Evolutionary conservation across 2,797 vertebrate species (phyloP).

Genomic region (Avahi laniger): DNA sequence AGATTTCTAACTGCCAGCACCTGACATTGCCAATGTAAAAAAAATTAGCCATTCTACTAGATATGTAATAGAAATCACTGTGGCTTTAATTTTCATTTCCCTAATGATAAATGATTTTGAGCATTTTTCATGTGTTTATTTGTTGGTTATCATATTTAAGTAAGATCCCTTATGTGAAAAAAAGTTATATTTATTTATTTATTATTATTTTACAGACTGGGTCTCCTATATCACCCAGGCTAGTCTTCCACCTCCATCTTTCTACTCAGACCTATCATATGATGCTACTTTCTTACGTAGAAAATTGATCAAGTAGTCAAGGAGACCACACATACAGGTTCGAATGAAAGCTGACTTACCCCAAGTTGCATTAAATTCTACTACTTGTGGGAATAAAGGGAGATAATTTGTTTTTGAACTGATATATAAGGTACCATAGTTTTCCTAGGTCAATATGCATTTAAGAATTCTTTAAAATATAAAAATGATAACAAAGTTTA

Average conservation of each 20-base stretch:
- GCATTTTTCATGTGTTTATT: not conserved
- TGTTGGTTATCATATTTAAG: not conserved
- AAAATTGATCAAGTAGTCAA: not conserved
- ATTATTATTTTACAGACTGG: not conserved
- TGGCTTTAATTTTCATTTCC: conserved; percentile 20
- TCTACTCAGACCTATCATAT: not conserved
- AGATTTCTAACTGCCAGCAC: not conserved
- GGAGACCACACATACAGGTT: not conserved
- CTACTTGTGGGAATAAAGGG: not conserved
- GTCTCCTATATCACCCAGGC: not conserved
- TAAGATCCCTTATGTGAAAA: not conserved
- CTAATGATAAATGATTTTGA: not conserved
- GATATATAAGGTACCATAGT: not conserved
- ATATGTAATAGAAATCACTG: not conserved
- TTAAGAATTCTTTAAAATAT: not conserved
- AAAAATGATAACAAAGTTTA: not conserved
- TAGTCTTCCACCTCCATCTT: not conserved
- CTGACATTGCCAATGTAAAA: not conserved
- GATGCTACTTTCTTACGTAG: not conserved
- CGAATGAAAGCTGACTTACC: not conserved
- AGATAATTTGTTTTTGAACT: not conserved
- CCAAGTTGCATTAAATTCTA: not conserved
- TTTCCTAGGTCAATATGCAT: not conserved
- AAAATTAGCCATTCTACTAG: not conserved
- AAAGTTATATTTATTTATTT: not conserved